Conservation (phyloP, 2,888 invertebrate species). For the Syritta pipiens region DNA sequence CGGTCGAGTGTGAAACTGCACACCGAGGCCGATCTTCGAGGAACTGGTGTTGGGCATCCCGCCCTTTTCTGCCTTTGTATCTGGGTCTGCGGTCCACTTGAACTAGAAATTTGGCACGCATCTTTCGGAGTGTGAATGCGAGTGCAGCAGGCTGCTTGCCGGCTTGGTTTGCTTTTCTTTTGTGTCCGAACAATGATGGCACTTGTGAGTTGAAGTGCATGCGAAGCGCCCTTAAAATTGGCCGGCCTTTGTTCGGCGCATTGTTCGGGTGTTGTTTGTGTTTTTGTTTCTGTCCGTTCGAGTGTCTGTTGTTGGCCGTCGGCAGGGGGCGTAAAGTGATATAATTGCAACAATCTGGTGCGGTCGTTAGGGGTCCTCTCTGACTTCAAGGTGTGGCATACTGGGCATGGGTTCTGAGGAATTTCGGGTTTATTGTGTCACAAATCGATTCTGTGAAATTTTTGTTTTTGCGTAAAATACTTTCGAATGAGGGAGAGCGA, state of each 20-base stretch:
- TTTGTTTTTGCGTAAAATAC: constrained; percentile 22
- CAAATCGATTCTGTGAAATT: constrained; percentile 52
- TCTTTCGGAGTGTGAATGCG: constrained; percentile 59
- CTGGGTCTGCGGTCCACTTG: constrained; percentile 47
- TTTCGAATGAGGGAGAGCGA: constrained; percentile 53
- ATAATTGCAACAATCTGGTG: constrained; percentile 62
- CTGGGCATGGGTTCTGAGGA: constrained; percentile 31
- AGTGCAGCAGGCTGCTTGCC: constrained; percentile 29
- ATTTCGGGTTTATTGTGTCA: constrained; percentile 43
- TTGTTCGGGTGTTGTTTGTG: constrained; percentile 47
- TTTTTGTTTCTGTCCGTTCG: constrained; percentile 38
- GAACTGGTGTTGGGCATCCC: constrained; percentile 53
- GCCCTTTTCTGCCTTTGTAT: constrained; percentile 39
- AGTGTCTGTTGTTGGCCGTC: constrained; percentile 31
- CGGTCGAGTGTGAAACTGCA: constrained; percentile 4
- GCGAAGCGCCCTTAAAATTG: constrained; percentile 65
- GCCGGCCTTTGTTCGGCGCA: constrained; percentile 37
- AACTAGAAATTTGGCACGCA: constrained; percentile 69
- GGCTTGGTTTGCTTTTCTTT: constrained; percentile 46
- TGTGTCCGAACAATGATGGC: constrained; percentile 52
- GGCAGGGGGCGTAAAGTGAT: constrained; percentile 54
- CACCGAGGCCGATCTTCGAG: constrained; percentile 24
- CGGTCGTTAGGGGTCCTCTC: neutral
- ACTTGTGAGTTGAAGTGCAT: constrained; percentile 61
- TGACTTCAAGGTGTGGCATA: constrained; percentile 57